A percentile compares a stretch with the other conserved stretches of the same genome.
phyloP scores from a whole-genome alignment of 2,888 invertebrate genomes.

The Yponomeuta sedellus region DNA sequence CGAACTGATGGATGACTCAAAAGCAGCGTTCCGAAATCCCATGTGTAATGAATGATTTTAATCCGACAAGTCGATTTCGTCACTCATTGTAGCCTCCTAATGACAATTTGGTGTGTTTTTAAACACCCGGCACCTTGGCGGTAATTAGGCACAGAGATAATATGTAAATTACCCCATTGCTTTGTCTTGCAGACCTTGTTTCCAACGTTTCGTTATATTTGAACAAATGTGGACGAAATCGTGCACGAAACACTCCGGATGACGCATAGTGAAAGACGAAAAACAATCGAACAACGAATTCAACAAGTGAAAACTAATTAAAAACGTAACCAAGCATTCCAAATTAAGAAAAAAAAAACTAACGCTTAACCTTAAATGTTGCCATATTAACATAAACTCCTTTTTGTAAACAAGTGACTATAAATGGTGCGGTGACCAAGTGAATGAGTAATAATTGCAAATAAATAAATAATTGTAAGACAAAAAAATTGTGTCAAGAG shows the following conservation, averaged over 20 bases:
- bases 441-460: conserved; percentile 28
- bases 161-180: conserved; percentile 45
- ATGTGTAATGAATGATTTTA: conserved; percentile 5
- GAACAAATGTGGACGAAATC: conserved; percentile 60
- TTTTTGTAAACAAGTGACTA: conserved; percentile 6
- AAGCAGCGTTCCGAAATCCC: not conserved
- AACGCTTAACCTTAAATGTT: conserved; percentile 54
- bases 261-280: conserved; percentile 36
- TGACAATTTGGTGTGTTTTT: conserved; percentile 17
- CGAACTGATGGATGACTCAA: not conserved
- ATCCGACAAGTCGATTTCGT: conserved; percentile 6
- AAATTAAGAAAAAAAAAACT: conserved; percentile 40
- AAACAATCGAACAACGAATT: conserved; percentile 39
- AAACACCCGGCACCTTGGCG: conserved; percentile 11
- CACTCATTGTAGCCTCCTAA: conserved; percentile 15
- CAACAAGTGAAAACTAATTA: conserved; percentile 29
- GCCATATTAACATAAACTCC: conserved; percentile 57
- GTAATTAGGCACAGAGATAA: conserved; percentile 41
- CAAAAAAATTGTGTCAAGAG: conserved; percentile 66
- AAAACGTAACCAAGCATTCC: conserved; percentile 59
- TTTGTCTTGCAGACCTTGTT: conserved; percentile 37
- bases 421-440: conserved; percentile 15
- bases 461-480: conserved; percentile 28
- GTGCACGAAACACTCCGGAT: conserved; percentile 46
- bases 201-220: conserved; percentile 38